Base-by-base conservation (phyloP, 1,140 invertebrate species). In the Trachelipus rathkii region DNA sequence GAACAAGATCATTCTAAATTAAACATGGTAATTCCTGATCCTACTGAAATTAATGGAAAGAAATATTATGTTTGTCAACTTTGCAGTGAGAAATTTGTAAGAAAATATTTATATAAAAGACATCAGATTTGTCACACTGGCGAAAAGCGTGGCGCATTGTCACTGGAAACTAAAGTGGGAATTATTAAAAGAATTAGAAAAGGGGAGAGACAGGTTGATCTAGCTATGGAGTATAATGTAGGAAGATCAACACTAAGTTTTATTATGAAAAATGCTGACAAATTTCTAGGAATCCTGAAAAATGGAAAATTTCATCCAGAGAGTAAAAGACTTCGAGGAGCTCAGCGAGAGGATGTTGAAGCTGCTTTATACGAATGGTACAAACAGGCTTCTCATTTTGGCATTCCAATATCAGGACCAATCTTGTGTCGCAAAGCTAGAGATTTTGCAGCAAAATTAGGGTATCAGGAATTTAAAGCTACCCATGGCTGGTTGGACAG, bases 401-500 rank as follows among this genome's bases (percentile, higher is more conserved):
- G 50, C 19, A 60, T 60, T 2, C 2, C 50, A 1, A 19, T 60
- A 15, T 60, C 50, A 15, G 50, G 50, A 15, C 50, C 50, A 60
- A 60, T 60, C 11, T 50, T 82, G 11, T 79, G 77, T 71, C 66
- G 73, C 11, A 81, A 82, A 76, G 78, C 79, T 11, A 72, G 78
- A 66, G 78, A 82, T 24, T 82, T 82, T 71, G 81, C 81, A 21
- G 71, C 75, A 44, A 73, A 76, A 45, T 76, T 82, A 45, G 77
- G 76, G 15, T 75, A 79, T 68, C 67, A 68, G n/a, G 78, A 82
- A 66, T 82, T 82, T 53, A 81, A 79, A 73, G 80, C 81, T 71
- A 77, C 77, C 21, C 80, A 76, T 74, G 82, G 81, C n/a, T 82
- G 82, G 82, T 53, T 82, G 21, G 78, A 82, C 45, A 77, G 81